These are phyloP conservation scores for Onthophagus taurus DNA, from an alignment of 1,140 invertebrate genomes.

Conservation along the genomic window DNA sequence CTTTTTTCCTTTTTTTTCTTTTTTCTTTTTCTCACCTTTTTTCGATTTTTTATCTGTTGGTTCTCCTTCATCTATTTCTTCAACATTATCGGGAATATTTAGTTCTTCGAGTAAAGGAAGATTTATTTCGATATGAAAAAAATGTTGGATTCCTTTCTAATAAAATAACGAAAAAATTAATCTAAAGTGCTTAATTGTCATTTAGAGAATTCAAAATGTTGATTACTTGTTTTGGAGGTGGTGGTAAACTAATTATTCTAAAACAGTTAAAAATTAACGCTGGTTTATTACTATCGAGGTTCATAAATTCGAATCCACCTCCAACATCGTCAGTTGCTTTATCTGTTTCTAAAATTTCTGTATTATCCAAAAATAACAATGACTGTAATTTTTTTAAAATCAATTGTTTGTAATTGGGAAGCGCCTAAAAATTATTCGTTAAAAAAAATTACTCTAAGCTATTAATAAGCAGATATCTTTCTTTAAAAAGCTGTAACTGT, in stretches of 20 bases:
- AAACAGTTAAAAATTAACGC: slow-evolving; percentile 19
- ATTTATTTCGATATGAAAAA: slow-evolving; percentile 24
- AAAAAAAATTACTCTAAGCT: not conserved
- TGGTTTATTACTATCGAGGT: slow-evolving; percentile 7
- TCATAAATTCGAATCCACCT: too few species aligned
- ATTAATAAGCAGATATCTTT: not conserved
- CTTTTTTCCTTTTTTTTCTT: slow-evolving; percentile 2
- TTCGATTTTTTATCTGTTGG: slow-evolving; percentile 11
- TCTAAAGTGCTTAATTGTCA: not conserved
- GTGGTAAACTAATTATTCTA: slow-evolving; percentile 22
- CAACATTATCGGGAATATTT: slow-evolving; percentile 3
- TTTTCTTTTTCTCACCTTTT: slow-evolving; percentile 15
- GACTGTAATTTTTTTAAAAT: slow-evolving; percentile 13
- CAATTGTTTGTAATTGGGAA: slow-evolving; percentile 16
- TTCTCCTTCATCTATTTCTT: slow-evolving; percentile 8
- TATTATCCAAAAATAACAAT: slow-evolving; percentile 16
- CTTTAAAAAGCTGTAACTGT: slow-evolving; percentile 1
- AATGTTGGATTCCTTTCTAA: slow-evolving; percentile 23
- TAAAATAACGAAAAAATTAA: slow-evolving; percentile 6
- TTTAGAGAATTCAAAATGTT: slow-evolving; percentile 1
- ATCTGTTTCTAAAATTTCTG: slow-evolving; percentile 16
- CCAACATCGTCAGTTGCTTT: not conserved
- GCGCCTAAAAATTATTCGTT: not conserved
- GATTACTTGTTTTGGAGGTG: slow-evolving; percentile 24
- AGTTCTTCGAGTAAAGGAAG: slow-evolving; percentile 23